A percentile compares a stretch with the other conserved stretches of the same genome.
Conservation (phyloP, 2,888 invertebrate species). For the Invenusta paracnida region DNA sequence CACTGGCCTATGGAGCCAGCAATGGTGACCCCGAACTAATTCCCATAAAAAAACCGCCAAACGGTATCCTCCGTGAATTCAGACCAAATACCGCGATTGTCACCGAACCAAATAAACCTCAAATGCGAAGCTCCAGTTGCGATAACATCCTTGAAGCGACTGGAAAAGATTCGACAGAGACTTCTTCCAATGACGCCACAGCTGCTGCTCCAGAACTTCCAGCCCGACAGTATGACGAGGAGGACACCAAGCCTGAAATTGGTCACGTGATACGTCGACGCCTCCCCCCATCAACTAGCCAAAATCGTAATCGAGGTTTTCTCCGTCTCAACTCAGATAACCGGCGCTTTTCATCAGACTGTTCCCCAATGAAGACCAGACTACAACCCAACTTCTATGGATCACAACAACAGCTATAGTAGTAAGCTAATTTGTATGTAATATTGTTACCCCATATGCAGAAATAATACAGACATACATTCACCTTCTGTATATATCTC, state of each 20-base stretch:
- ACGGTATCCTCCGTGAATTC: not conserved
- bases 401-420: not conserved
- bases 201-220: not conserved
- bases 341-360: slow-evolving; percentile 3
- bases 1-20: not conserved
- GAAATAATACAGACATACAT: no score
- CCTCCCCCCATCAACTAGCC: not conserved
- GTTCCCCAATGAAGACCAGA: slow-evolving; percentile 12
- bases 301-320: not conserved
- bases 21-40: no score
- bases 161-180: not conserved
- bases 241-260: slow-evolving; percentile 1
- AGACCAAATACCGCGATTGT: not conserved
- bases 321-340: not conserved
- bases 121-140: slow-evolving; percentile 18
- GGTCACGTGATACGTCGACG: not conserved
- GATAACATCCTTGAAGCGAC: slow-evolving; percentile 13
- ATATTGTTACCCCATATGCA: no score
- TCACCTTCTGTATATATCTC: no score
- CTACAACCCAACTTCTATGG: slow-evolving; percentile 16
- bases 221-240: not conserved
- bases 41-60: not conserved
- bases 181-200: not conserved
- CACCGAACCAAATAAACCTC: not conserved
- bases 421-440: no score